phyloP scores from a whole-genome alignment of 2,888 invertebrate genomes.

The Iphiclides podalirius region DNA sequence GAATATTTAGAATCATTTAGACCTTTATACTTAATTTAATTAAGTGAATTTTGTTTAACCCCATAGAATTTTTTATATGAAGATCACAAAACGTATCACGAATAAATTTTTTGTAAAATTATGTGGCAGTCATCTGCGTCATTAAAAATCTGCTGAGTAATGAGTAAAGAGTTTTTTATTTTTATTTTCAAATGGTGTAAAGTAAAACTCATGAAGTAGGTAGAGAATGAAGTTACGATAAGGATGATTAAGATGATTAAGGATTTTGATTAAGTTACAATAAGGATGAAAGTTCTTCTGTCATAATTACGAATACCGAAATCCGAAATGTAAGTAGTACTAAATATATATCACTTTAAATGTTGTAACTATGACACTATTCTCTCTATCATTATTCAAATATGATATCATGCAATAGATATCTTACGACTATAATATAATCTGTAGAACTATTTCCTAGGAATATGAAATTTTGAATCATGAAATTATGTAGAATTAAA shows the following conservation, averaged over 20 bases:
- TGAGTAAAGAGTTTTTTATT: neutral
- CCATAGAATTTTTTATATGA: conserved; percentile 27
- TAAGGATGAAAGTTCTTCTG: too few species aligned
- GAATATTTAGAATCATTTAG: conserved; percentile 49
- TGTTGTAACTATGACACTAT: conserved; percentile 30
- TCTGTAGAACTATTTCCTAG: conserved; percentile 41
- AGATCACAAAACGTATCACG: conserved; percentile 23
- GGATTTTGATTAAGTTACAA: too few species aligned
- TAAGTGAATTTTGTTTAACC: conserved; percentile 50
- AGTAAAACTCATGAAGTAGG: neutral
- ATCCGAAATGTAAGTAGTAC: neutral
- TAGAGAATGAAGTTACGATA: too few species aligned
- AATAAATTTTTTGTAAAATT: conserved; percentile 8
- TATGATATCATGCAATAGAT: conserved; percentile 59
- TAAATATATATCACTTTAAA: conserved; percentile 8
- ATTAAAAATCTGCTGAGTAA: neutral
- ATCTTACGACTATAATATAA: conserved; percentile 35
- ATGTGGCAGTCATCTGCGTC: conserved; percentile 3
- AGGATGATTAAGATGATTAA: too few species aligned
- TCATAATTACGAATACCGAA: too few species aligned
- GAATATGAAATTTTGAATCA: conserved; percentile 47
- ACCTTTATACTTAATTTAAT: conserved; percentile 63
- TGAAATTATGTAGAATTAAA: conserved; percentile 43
- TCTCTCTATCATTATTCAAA: conserved; percentile 47
- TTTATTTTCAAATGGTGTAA: neutral